Evolutionary conservation across 92 coral and sea anemone species (phyloP), one percentile per base, ranked within the genome.

Genomic region (Palythoa grandis): DNA sequence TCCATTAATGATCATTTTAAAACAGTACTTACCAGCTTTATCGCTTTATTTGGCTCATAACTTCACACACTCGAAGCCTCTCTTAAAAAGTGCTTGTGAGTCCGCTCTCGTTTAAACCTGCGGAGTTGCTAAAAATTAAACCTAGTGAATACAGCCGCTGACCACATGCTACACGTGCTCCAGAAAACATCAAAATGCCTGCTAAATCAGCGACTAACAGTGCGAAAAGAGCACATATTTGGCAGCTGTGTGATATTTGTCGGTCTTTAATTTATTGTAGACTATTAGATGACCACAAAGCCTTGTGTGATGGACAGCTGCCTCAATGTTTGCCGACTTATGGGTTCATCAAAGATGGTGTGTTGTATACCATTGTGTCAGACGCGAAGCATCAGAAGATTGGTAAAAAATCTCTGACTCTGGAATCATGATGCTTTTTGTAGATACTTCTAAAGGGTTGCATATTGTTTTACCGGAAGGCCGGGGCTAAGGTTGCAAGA

Each of bases 211-310:
- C 7, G 61, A 86, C 7, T 11, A 92, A 92, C 91, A 92, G 92
- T 88, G 82, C 86, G 73, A 92, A 92, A 87, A 87, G 71, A 82
- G 87, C 70, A n/a, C 88, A 85, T 19, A 48, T 78, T 35, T 94
- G 95, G 95, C 94, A 88, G 77, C 56, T 86, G 61, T 94, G 98
- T 70, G 94, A 88, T 37, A 52, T 78, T n/a, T 94, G 98, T 23
- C 89, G 77, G 15, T 90, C 90, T 14, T 47, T 87, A 7, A 23
- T 94, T 52, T 88, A 87, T 89, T 63, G 7, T 37, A 86, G 91
- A 7, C 90, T 83, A 39, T 66, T 84, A 4, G 79, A 79, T 54
- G 94, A 92, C 40, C 98, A 94, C 76, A 88, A 52, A 58, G 72
- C 85, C 50, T 11, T 87, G 5, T 94, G 98, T 82, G 87, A 87